A percentile compares a stretch with the other conserved stretches of the same genome.
Conservation (phyloP, 92 coral and sea anemone species). For the Epizoanthus scotinus region DNA sequence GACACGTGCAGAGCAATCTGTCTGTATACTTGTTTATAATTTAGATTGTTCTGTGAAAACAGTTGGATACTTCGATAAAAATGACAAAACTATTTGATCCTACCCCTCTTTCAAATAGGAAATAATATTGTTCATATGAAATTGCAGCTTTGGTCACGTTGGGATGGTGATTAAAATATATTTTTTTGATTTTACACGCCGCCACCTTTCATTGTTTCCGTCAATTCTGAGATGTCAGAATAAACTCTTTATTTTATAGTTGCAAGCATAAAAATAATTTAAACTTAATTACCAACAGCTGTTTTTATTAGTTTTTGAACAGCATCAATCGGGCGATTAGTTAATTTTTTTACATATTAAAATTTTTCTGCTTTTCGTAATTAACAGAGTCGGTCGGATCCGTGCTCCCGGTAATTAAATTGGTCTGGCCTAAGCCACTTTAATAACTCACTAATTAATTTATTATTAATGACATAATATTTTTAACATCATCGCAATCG, state of each 20-base stretch:
- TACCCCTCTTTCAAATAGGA: conserved; percentile 5
- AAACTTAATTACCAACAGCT: background rate
- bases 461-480: too few relatives aligned
- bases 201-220: conserved; percentile 11
- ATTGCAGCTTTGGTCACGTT: conserved; percentile 1
- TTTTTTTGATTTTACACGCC: conserved; percentile 1
- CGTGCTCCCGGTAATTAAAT: too few relatives aligned
- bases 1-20: background rate
- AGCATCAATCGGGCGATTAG: conserved; percentile 4
- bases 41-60: background rate
- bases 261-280: conserved; percentile 3
- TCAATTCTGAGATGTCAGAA: background rate
- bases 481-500: too few relatives aligned
- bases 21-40: background rate
- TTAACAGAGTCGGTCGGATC: conserved; percentile 22
- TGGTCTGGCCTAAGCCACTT: conserved; percentile 14
- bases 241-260: background rate
- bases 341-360: too few relatives aligned
- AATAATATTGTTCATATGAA: conserved; percentile 5
- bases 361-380: conserved; percentile 13
- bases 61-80: background rate
- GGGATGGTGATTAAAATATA: conserved; percentile 3
- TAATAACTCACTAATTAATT: too few relatives aligned
- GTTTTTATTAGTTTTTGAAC: background rate
- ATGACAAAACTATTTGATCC: conserved; percentile 4